phyloP scores from a whole-genome alignment of 2,797 vertebrate species.

The Poeciliopsis infans region DNA sequence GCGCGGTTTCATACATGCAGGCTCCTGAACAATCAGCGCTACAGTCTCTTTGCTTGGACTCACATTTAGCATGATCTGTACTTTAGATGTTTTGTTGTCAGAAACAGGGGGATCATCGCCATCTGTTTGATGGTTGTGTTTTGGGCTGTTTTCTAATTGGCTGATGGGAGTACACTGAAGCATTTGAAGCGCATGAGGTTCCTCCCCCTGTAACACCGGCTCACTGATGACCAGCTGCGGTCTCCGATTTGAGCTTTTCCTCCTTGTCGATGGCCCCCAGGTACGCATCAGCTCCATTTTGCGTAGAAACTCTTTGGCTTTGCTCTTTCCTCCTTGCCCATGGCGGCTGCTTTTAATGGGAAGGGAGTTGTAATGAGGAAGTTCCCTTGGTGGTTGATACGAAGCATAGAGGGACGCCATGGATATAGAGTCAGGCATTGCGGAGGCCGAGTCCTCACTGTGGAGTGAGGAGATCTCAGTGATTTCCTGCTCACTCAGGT shows the following conservation, averaged over 20 bases:
- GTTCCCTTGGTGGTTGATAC: constrained; percentile 70
- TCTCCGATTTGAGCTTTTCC: constrained; percentile 72
- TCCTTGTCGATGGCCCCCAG: constrained; percentile 76
- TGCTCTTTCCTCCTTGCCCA: constrained; percentile 83
- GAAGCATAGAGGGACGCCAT: constrained; percentile 74
- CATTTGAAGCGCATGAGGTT: constrained; percentile 84
- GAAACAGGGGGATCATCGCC: constrained; percentile 52
- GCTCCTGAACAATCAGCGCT: constrained; percentile 72
- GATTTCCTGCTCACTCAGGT: constrained; percentile 92
- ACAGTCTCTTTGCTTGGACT: constrained; percentile 68
- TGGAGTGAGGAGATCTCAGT: constrained; percentile 88
- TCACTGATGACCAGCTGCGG: constrained; percentile 87
- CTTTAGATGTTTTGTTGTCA: constrained; percentile 72
- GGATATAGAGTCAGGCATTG: constrained; percentile 82
- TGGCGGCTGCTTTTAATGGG: constrained; percentile 78
- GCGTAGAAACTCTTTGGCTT: constrained; percentile 90
- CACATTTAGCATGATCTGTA: constrained; percentile 69
- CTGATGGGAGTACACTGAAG: constrained; percentile 87
- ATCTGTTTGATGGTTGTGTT: constrained; percentile 42
- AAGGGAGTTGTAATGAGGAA: constrained; percentile 77
- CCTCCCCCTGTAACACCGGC: constrained; percentile 87
- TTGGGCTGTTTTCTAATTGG: constrained; percentile 80
- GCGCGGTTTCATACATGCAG: constrained; percentile 69
- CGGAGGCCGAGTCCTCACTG: constrained; percentile 85
- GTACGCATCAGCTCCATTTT: constrained; percentile 91